These are phyloP conservation scores for Pyrrhosoma nymphula DNA, from an alignment of 2,888 invertebrate species.

Conservation along the genomic window DNA sequence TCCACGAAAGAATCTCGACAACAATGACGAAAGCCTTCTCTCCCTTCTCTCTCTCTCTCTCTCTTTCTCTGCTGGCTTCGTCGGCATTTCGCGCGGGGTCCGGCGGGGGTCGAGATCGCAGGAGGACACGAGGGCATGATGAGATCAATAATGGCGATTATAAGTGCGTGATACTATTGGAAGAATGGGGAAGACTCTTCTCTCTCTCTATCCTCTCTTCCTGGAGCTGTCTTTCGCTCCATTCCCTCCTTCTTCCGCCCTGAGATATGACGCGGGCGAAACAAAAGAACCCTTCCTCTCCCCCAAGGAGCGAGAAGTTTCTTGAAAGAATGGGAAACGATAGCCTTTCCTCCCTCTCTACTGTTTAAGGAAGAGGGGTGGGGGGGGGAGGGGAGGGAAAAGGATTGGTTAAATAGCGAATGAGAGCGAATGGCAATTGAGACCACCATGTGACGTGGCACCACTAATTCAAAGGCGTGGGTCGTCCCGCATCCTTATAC, in stretches of 20 bases:
- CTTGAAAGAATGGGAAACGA: neutral
- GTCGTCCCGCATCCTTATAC: too few relatives aligned
- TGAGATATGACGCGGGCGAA: neutral
- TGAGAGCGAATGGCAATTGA: too few relatives aligned
- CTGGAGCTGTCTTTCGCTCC: too few relatives aligned
- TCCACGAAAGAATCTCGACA: slow-evolving; percentile 9
- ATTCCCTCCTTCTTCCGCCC: neutral
- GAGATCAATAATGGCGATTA: slow-evolving; percentile 23
- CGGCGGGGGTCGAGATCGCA: neutral
- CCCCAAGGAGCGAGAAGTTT: neutral
- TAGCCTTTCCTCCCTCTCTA: too few relatives aligned
- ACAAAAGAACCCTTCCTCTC: neutral
- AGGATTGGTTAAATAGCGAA: too few relatives aligned
- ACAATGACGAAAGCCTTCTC: slow-evolving; percentile 4
- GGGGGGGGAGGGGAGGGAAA: too few relatives aligned
- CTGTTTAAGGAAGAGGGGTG: too few relatives aligned
- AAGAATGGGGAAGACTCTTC: neutral
- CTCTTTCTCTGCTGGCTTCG: too few relatives aligned
- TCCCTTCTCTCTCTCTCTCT: too few relatives aligned
- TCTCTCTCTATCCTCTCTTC: neutral
- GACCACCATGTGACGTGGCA: too few relatives aligned
- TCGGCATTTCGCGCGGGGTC: neutral
- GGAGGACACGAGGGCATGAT: neutral
- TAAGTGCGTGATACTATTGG: neutral
- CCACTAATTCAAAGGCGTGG: too few relatives aligned